These are phyloP conservation scores for Aldabrachelys gigantea DNA, from an alignment of 2,113 vertebrate genomes.

Conservation along the genomic window DNA sequence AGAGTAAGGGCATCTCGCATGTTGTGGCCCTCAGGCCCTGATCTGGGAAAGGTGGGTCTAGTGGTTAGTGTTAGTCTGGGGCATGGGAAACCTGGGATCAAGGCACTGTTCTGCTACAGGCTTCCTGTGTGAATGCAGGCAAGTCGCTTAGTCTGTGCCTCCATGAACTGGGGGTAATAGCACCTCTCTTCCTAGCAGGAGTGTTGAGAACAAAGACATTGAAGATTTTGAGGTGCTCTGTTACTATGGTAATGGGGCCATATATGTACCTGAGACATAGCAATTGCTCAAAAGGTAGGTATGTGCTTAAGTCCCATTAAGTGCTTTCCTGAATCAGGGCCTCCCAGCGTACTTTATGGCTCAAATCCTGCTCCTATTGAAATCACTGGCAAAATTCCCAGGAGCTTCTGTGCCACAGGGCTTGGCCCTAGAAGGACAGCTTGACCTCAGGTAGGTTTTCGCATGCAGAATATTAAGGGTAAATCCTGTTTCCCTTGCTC, in stretches of 20 bases:
- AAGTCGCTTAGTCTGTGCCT: background rate
- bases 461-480: background rate
- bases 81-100: background rate
- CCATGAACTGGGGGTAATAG: background rate
- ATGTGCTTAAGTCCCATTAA: background rate
- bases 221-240: background rate
- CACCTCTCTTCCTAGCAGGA: background rate
- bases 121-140: background rate
- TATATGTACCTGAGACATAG: background rate
- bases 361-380: background rate
- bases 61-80: background rate
- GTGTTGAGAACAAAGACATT: background rate
- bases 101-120: background rate
- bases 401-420: background rate
- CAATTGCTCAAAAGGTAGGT: background rate
- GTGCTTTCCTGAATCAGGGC: background rate
- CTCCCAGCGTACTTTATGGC: background rate
- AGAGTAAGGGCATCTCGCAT: background rate
- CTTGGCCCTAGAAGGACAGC: background rate
- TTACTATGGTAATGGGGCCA: background rate
- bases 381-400: background rate
- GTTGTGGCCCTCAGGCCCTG: background rate
- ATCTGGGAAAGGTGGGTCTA: background rate
- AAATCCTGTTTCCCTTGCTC: accelerated
- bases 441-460: background rate